Percentiles rank a stretch among this genome's conserved stretches.
phyloP scores from a whole-genome alignment of 2,888 invertebrate genomes.

The Drepanosiphum platanoidis region DNA sequence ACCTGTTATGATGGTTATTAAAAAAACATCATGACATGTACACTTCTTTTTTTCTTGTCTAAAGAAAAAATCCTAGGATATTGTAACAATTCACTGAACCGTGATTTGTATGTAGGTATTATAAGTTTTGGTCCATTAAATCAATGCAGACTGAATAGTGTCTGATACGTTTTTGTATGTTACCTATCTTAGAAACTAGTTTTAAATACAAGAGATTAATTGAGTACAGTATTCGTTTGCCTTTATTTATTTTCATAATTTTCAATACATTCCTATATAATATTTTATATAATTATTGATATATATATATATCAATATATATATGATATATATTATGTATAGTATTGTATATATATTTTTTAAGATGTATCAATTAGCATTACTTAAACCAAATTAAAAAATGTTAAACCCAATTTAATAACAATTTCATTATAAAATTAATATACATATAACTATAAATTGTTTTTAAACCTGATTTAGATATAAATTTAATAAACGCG shows the following conservation, averaged over 20 bases:
- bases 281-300: no score
- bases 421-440: no score
- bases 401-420: no score
- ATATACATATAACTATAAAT: neutral
- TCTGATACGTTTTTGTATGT: slow-evolving; percentile 7
- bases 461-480: neutral
- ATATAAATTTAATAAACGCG: no score
- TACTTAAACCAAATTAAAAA: neutral
- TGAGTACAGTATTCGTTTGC: no score
- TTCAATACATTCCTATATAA: no score
- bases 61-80: slow-evolving; percentile 40
- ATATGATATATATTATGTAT: no score
- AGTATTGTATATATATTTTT: no score
- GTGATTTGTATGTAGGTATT: slow-evolving; percentile 47
- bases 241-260: no score
- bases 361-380: no score
- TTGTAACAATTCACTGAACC: slow-evolving; percentile 56
- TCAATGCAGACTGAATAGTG: neutral
- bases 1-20: slow-evolving; percentile 59
- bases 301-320: no score
- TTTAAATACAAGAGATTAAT: neutral
- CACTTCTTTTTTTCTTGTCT: slow-evolving; percentile 24
- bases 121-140: slow-evolving; percentile 41
- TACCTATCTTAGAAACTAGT: neutral
- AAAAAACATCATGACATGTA: slow-evolving; percentile 59